Conservation (phyloP, 92 coral and sea anemone species). For the Porites divaricata region DNA sequence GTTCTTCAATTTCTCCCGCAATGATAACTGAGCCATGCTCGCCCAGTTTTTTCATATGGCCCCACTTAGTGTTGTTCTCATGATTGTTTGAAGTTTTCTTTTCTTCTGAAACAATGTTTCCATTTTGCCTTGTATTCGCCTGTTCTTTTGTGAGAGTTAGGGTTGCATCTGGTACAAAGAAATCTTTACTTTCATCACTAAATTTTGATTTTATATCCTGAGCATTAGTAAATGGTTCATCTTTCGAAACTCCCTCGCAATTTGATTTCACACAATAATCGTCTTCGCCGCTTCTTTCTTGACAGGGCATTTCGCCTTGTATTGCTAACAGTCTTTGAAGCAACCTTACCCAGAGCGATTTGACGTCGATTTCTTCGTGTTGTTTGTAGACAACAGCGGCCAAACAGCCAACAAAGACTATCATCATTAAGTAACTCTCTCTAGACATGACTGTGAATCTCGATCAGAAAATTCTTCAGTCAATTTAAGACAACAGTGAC, state of each 20-base stretch:
- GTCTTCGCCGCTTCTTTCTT: neutral
- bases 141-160: conserved; percentile 34
- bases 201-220: conserved; percentile 12
- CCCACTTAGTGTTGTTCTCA: conserved; percentile 11
- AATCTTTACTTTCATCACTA: neutral
- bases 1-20: conserved; percentile 84
- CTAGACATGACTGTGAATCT: conserved; percentile 39
- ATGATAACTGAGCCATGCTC: conserved; percentile 84
- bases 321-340: conserved; percentile 1
- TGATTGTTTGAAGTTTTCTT: conserved; percentile 18
- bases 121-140: conserved; percentile 7
- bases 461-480: conserved; percentile 3
- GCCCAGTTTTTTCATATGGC: conserved; percentile 90
- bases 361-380: conserved; percentile 18
- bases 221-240: conserved; percentile 4
- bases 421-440: conserved; percentile 38
- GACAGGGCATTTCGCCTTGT: neutral
- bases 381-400: conserved; percentile 49
- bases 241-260: neutral
- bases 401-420: conserved; percentile 48
- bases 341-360: conserved; percentile 14
- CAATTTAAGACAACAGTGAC: too few species aligned
- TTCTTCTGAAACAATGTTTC: conserved; percentile 16
- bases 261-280: neutral
- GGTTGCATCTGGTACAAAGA: conserved; percentile 7